Evolutionary conservation across 2,113 vertebrate species (phyloP), one percentile per base, ranked within the genome.

Genomic region (Myiagra hebetior): DNA sequence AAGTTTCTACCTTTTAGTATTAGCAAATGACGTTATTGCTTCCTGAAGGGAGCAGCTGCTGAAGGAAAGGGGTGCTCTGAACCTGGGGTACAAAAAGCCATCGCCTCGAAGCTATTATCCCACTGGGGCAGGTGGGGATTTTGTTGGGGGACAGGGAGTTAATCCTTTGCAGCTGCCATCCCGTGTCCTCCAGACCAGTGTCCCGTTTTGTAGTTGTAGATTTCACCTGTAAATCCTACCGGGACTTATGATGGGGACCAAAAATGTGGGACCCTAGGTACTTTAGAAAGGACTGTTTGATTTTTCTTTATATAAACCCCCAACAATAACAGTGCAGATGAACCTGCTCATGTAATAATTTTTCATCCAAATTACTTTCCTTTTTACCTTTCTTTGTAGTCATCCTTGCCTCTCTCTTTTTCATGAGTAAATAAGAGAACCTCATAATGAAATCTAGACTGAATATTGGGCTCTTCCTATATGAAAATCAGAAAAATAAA

Each of bases 161-260:
- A 60, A 35, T 44, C 35, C 44, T 69, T 72, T 50, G 24, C 41
- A 75, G 60, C 28, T 0, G 0, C 65, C 44, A 24, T 42, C 41
- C 62, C 1, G 0, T 35, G 6, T 35, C 69, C 57, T 86, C 41
- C 46, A 53, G 35, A 68, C 0, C 0, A 55, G 16, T 15, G 10
- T 49, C 11, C 14, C 11, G 28, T 82, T 82, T 41, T 13, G 3
- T 19, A 30, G 39, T 7, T 64, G 31, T 13, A 78, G 23, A 27
- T 15, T 27, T 70, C 42, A 28, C 16, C 57, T 39, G 16, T 55
- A 69, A 88, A 91, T 76, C 46, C 57, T 73, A 14, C 31, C 0
- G 0, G 49, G 27, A n/a, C 20, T 64, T 64, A 46, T 7, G 41
- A 22, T 27, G 60, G 24, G 37, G 41, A 53, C 21, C 16, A 68